phyloP scores from a whole-genome alignment of 2,113 vertebrate species.

The Elachura formosa region DNA sequence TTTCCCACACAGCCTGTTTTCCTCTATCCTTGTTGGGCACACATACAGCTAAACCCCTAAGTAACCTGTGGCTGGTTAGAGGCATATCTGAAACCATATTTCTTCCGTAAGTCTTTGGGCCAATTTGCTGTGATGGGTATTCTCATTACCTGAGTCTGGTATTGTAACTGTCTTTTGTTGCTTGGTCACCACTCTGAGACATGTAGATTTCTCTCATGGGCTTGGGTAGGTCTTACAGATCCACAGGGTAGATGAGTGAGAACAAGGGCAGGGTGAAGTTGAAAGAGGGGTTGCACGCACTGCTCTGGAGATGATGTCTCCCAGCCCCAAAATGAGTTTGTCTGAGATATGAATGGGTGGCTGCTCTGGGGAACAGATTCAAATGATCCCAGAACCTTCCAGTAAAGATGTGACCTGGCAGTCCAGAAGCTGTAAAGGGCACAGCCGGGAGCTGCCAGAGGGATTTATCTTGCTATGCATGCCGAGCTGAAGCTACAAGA shows the following conservation, averaged over 20 bases:
- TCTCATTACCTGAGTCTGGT: not conserved
- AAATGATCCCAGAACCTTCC: not conserved
- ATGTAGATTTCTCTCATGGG: fast-evolving
- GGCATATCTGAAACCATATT: not conserved
- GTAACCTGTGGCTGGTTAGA: not conserved
- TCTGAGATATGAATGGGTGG: not conserved
- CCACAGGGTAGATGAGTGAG: not conserved
- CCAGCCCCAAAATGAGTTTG: not conserved
- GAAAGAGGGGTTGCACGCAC: not conserved
- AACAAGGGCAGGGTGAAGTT: not conserved
- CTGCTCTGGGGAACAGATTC: not conserved
- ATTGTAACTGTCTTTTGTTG: not conserved
- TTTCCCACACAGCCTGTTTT: not conserved
- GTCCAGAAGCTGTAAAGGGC: not conserved
- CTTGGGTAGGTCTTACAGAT: not conserved
- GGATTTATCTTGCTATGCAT: not conserved
- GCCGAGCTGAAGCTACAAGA: not conserved
- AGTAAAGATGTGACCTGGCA: not conserved
- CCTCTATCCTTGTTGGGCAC: not conserved
- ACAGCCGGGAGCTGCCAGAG: not conserved
- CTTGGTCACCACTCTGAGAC: not conserved
- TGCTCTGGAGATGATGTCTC: fast-evolving
- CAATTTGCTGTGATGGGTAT: not conserved
- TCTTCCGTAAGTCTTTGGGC: not conserved
- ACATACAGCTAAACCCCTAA: not conserved